phyloP scores from a whole-genome alignment of 2,797 vertebrate species.

The Falco columbarius region DNA sequence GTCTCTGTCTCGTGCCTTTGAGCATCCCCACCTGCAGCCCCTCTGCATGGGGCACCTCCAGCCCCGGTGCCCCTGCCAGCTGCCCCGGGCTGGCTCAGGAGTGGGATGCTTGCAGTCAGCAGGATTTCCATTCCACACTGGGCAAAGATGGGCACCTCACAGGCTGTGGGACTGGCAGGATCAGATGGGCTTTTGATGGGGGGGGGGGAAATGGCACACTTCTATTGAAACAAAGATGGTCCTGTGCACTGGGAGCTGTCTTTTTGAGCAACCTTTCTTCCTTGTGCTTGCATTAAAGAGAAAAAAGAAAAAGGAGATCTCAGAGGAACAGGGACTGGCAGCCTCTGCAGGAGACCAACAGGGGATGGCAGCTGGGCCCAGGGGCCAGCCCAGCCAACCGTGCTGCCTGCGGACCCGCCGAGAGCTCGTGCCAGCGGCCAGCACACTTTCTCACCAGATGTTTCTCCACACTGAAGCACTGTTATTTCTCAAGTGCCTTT shows the following conservation, averaged over 20 bases:
- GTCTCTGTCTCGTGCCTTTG: not conserved
- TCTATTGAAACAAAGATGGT: not conserved
- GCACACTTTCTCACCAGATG: not conserved
- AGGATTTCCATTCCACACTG: not conserved
- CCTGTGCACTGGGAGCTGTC: not conserved
- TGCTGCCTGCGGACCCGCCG: accelerated
- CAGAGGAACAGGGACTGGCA: not conserved
- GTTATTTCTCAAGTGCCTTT: not conserved
- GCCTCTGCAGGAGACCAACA: not conserved
- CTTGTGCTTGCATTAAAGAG: not conserved
- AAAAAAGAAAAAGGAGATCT: not conserved
- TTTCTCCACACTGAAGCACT: not conserved
- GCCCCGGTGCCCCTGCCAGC: not conserved
- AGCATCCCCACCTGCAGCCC: not conserved
- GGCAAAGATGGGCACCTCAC: not conserved
- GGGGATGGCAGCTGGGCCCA: too few species aligned
- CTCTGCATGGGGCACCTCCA: not conserved
- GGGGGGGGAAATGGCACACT: too few species aligned
- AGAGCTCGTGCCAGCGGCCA: not conserved
- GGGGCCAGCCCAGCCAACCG: accelerated
- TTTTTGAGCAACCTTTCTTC: not conserved
- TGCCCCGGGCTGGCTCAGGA: not conserved
- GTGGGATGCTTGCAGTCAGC: accelerated
- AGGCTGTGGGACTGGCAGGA: not conserved
- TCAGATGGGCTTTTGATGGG: not conserved